Evolutionary conservation across 2,888 invertebrate genomes (phyloP), one percentile per base, ranked within the genome.

Genomic region (Selenia dentaria): DNA sequence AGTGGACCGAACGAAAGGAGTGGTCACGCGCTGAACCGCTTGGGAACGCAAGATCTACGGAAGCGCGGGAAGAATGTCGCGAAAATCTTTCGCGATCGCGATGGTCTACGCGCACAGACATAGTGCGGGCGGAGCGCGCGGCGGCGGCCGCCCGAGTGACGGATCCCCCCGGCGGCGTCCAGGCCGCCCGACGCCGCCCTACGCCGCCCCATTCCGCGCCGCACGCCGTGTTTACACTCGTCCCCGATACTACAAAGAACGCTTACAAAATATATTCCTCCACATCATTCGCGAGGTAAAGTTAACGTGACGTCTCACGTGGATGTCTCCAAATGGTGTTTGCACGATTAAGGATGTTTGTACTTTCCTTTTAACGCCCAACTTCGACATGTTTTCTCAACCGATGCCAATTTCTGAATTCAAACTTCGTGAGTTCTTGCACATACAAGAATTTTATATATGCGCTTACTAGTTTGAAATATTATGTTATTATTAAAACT

Each of bases 91-190:
- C 89, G 54, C 89, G 86, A 61, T 88, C 89, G 60, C 88, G 86
- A 38, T 82, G 84, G 55, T 88, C 87, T 67, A 78, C 84, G 67
- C 90, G 89, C 70, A 88, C 88, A 71, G 90, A 89, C 90, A 89
- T 89, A 71, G 79, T 80, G 78, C 86, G 87, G 79, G 83, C 83
- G 80, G 70, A 79, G 79, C 84, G 85, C 83, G 82, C 85, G 88
- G 83, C 83, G 76, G 79, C 86, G 76, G 80, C 85, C 88, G 88
- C 86, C 75, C 85, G 79, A 86, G 80, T 88, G 89, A 74, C 89
- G 69, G 54, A 53, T 50, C 65, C 74, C 74, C 67, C 71, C 62
- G 43, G 22, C 22, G 22, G 41, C 42, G 41, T 29, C 46, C 53
- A 53, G 52, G 54, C 55, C 54, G 35, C 60, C 59, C 56, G 64